These are phyloP conservation scores for Aegypius monachus DNA, from an alignment of 2,113 vertebrate species.

Conservation along the genomic window DNA sequence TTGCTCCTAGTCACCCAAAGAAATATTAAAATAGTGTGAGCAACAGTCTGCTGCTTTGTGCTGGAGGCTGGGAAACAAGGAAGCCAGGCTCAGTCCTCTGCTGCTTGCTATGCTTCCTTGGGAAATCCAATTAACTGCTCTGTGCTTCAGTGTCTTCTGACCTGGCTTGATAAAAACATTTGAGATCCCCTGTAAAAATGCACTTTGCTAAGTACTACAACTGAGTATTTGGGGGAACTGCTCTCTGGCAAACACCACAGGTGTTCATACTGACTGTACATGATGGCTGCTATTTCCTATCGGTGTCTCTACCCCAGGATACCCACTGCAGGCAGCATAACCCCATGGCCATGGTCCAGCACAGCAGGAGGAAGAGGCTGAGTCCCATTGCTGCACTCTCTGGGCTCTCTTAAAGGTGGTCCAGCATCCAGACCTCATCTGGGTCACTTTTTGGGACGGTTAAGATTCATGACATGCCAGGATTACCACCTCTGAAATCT, in stretches of 20 bases:
- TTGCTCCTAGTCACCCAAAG: not conserved
- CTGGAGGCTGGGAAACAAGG: not conserved
- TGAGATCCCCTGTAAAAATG: not conserved
- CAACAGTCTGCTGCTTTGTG: not conserved
- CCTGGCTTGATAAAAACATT: not conserved
- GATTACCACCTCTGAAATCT: not conserved
- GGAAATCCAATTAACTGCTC: slow-evolving; percentile 34
- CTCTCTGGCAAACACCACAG: not conserved
- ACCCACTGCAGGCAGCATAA: not conserved
- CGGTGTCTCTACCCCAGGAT: not conserved
- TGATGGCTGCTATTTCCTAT: accelerated
- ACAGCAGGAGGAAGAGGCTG: not conserved
- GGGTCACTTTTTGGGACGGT: not conserved
- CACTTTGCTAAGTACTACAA: not conserved
- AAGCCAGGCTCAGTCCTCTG: not conserved
- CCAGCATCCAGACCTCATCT: not conserved
- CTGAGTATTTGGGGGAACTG: not conserved
- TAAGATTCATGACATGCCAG: not conserved
- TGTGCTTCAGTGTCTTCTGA: not conserved
- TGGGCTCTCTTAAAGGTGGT: not conserved
- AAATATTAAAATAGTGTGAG: not conserved
- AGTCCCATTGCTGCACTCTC: not conserved
- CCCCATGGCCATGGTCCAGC: not conserved
- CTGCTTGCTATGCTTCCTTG: not conserved
- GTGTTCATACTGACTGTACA: not conserved